Percentiles rank a stretch among this genome's conserved stretches.
phyloP scores from a whole-genome alignment of 2,113 vertebrate species.

The Chionomys nivalis region DNA sequence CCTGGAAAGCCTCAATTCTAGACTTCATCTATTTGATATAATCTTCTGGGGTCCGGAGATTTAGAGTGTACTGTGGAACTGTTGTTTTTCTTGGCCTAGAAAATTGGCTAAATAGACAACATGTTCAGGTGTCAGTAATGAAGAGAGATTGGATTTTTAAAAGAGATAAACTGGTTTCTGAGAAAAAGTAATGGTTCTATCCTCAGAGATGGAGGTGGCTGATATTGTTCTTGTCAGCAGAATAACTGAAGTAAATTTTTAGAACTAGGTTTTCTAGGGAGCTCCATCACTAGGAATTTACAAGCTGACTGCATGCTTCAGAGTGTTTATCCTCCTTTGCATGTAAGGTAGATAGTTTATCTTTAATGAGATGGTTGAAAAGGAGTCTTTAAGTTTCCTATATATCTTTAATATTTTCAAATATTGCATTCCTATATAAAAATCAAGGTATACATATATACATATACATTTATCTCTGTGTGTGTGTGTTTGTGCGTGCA shows the following conservation, averaged over 20 bases:
- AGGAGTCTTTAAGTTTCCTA: background rate
- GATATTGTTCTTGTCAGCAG: conserved; percentile 64
- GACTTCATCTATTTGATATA: conserved; percentile 57
- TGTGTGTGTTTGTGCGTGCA: background rate
- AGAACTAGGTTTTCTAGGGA: conserved; percentile 11
- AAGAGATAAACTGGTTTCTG: conserved; percentile 44
- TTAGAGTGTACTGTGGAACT: conserved; percentile 56
- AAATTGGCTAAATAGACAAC: conserved; percentile 73
- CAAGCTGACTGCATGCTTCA: background rate
- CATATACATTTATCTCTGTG: background rate
- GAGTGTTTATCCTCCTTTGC: background rate
- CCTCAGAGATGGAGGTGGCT: conserved; percentile 36
- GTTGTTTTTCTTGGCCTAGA: conserved; percentile 61
- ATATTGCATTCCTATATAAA: background rate
- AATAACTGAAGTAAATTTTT: conserved; percentile 49
- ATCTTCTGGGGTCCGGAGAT: conserved; percentile 43
- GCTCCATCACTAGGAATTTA: background rate
- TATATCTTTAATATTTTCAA: background rate
- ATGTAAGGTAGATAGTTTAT: background rate
- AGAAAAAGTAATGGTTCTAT: conserved; percentile 55
- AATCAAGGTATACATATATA: background rate
- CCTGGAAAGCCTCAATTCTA: conserved; percentile 42
- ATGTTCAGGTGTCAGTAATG: conserved; percentile 66
- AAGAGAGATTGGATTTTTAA: conserved; percentile 72
- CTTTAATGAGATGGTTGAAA: background rate